phyloP scores from a whole-genome alignment of 2,797 vertebrate genomes.

The Chrysocyon brachyurus region DNA sequence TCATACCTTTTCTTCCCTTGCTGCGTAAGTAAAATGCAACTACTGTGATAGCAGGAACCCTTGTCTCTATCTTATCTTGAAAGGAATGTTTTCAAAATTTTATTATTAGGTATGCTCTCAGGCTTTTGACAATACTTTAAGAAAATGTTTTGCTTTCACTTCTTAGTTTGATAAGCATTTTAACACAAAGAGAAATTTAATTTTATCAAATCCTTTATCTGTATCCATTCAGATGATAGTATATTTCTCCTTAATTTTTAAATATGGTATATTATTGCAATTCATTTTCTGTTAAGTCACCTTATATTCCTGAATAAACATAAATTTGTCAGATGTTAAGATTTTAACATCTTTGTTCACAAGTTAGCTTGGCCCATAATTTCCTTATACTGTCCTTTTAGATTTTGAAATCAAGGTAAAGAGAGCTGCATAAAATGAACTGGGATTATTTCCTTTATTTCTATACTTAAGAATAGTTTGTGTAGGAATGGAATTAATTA shows the following conservation, averaged over 20 bases:
- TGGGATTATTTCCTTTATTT: not conserved
- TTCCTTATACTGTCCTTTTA: not conserved
- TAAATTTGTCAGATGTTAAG: not conserved
- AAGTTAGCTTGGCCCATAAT: not conserved
- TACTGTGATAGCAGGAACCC: not conserved
- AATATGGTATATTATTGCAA: not conserved
- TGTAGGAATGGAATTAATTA: not conserved
- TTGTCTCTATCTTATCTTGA: not conserved
- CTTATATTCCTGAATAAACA: not conserved
- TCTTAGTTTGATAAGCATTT: constrained; percentile 25
- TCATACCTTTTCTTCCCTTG: not conserved
- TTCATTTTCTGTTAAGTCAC: not conserved
- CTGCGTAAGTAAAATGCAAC: not conserved
- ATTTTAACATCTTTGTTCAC: not conserved
- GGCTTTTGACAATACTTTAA: not conserved
- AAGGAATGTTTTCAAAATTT: not conserved
- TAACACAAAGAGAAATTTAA: not conserved
- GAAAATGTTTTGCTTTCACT: not conserved
- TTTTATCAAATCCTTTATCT: not conserved
- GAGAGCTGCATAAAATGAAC: not conserved
- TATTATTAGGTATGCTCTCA: not conserved
- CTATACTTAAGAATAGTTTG: not conserved
- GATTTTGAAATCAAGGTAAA: not conserved
- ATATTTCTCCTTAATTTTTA: not conserved
- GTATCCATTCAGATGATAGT: not conserved